Evolutionary conservation across 2,113 vertebrate species (phyloP).

Genomic region (Xenopus borealis): DNA sequence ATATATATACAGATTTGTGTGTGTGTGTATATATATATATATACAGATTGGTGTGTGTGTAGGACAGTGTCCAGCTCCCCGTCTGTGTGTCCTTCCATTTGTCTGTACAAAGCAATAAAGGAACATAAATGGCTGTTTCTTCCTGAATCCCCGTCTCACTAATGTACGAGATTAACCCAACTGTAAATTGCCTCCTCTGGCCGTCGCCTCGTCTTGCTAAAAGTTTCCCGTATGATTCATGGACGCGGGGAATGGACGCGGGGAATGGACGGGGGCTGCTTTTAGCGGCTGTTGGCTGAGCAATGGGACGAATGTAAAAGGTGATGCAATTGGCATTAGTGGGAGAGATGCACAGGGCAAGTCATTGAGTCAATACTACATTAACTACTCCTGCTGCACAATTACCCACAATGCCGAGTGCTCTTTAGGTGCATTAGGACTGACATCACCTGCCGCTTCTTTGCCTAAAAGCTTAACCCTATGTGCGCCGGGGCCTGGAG

Average conservation of each 20-base stretch:
- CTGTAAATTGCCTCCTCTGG: no score
- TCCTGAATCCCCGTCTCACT: no score
- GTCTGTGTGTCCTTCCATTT: no score
- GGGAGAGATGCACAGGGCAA: conserved; percentile 98
- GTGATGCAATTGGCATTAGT: conserved; percentile 99
- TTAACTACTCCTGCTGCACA: conserved; percentile 99
- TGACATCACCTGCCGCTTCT: conserved; percentile 98
- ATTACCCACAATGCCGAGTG: conserved; percentile 98
- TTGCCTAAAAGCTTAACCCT: conserved; percentile 99
- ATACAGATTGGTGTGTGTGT: no score
- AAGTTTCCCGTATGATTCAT: conserved; percentile 52
- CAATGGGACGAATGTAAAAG: conserved; percentile 99
- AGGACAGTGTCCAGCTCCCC: no score
- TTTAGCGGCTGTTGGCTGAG: conserved; percentile 99
- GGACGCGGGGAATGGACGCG: conserved; percentile 36
- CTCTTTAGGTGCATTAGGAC: conserved; percentile 99
- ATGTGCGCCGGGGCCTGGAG: conserved; percentile 77
- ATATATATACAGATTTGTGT: not conserved
- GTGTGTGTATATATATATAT: not conserved
- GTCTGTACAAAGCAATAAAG: no score
- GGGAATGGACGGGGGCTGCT: conserved; percentile 85
- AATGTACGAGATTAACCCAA: no score
- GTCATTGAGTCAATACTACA: conserved; percentile 99
- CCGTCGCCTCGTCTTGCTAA: no score
- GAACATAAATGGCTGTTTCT: no score